Base-by-base conservation (phyloP, 2,797 vertebrate species). In the Perodicticus potto region DNA sequence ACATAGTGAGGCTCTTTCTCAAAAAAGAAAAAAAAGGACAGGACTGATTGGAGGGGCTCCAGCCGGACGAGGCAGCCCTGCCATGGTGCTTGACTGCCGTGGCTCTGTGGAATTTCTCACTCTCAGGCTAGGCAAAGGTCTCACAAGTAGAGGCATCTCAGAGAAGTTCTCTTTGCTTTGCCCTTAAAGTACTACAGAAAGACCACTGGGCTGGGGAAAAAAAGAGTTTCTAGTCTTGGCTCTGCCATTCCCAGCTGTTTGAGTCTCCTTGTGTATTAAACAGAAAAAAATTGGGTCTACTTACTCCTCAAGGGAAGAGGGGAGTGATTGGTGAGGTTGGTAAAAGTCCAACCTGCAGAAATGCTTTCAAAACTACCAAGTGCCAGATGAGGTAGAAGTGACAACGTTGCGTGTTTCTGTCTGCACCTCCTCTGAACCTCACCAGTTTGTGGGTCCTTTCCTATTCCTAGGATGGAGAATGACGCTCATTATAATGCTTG, bases 131-230 rank as follows among this genome's bases (percentile, higher is more conserved):
- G 57, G 53, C 34, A 10, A 32, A 82, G 5, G n/a, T 11, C 27
- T 59, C 16, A 19, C 32, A 16, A 32, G 12, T 3, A 53, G 27
- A 73, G n/a, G 65, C 25, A 0, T n/a, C n/a, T 23, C 37, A 29
- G 22, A 37, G 85, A 88, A 27, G 40, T 32, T 10, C 63, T 59
- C n/a, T 34, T 27, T n/a, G 29, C 65, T 74, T 37, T 32, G 49
- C 55, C 63, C 55, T 63, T 23, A 12, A 11, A 40, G 3, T 12
- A 12, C 20, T 27, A 10, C 16, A 40, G 37, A 32, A 63, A 34
- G 86, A 17, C 0, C 13, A 0, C 1, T 0, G 8, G 55, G 19
- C 19, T 1, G 2, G 45, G 29, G 13, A 16, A 5, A 3, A 13
- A 45, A 49, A 67, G 23, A 12, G 40, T 34, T 27, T 37, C 74